Evolutionary conservation across 2,797 vertebrate genomes (phyloP).

Genomic region (Bradypodion pumilum): DNA sequence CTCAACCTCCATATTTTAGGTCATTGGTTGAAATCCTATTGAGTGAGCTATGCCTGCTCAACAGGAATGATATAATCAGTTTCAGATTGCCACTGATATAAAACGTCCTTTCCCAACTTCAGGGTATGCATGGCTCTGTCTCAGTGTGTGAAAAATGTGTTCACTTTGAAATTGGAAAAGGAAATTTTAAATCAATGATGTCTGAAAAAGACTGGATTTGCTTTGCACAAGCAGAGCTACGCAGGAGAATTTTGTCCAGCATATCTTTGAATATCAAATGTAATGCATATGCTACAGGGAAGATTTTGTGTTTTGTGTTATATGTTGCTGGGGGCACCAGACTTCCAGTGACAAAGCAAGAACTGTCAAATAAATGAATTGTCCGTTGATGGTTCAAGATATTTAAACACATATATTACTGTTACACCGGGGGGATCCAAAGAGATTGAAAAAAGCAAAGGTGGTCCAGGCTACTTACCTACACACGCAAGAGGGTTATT

Average conservation of each 20-base stretch:
- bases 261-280: neutral
- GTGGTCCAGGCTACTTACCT: constrained; percentile 77
- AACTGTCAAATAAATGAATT: neutral
- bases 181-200: too few relatives aligned
- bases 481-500: constrained; percentile 87
- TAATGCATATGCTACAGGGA: too few relatives aligned
- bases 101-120: too few relatives aligned
- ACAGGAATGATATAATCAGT: too few relatives aligned
- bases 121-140: too few relatives aligned
- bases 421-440: rapidly evolving
- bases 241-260: neutral
- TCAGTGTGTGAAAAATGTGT: neutral
- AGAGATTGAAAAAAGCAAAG: too few relatives aligned
- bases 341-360: neutral
- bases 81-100: too few relatives aligned
- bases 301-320: neutral
- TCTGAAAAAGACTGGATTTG: too few relatives aligned
- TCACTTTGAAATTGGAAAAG: too few relatives aligned
- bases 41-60: too few relatives aligned
- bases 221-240: too few relatives aligned
- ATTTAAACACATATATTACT: neutral
- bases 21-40: too few relatives aligned
- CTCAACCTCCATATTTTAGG: neutral
- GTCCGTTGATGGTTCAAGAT: neutral
- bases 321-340: neutral